Evolutionary conservation across 2,113 vertebrate species (phyloP).

Genomic region (Oncorhynchus tshawytscha): DNA sequence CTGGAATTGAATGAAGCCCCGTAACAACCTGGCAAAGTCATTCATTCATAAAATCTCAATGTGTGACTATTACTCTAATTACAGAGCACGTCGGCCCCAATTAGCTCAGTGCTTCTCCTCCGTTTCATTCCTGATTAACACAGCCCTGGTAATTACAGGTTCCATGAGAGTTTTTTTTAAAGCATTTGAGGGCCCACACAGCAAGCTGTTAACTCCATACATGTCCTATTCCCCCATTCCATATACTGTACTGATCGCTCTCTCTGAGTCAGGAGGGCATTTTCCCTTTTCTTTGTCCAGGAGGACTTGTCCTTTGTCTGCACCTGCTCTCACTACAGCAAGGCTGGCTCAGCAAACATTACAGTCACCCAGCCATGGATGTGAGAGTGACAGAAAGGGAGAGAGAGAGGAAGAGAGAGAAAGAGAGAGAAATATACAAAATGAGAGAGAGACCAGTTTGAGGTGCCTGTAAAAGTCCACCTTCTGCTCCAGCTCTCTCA

Average conservation of each 20-base stretch:
- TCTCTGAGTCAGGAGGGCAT: background rate
- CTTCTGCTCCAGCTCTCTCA: background rate
- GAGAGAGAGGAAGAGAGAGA: background rate
- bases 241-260: constrained; percentile 10
- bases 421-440: background rate
- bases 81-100: constrained; percentile 79
- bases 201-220: constrained; percentile 61
- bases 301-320: constrained; percentile 67
- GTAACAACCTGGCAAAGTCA: constrained; percentile 82
- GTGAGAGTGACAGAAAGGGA: constrained; percentile 31
- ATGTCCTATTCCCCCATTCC: constrained; percentile 24
- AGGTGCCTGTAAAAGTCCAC: background rate
- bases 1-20: constrained; percentile 74
- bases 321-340: constrained; percentile 65
- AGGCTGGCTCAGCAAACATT: constrained; percentile 40
- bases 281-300: constrained; percentile 33
- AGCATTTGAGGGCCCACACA: constrained; percentile 59
- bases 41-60: constrained; percentile 88
- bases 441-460: constrained; percentile 7
- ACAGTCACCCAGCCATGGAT: constrained; percentile 15
- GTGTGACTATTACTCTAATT: constrained; percentile 86
- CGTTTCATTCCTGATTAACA: constrained; percentile 81
- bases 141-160: constrained; percentile 76
- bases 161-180: constrained; percentile 60
- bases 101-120: constrained; percentile 76